Base-by-base conservation (phyloP, 2,888 invertebrate species). In the Volucella inflata region DNA sequence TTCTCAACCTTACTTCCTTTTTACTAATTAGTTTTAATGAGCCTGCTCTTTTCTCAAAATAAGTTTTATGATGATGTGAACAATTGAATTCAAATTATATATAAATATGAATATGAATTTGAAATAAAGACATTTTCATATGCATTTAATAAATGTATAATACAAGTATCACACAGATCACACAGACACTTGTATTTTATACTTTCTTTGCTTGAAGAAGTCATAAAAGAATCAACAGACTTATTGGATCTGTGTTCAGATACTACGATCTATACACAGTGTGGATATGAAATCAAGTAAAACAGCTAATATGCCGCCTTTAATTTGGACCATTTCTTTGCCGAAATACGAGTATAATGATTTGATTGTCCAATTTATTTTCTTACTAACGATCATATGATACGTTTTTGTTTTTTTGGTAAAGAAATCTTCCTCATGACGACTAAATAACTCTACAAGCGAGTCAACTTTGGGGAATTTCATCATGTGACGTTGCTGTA, bases 291-390 rank as follows among this genome's bases (percentile, higher is more conserved):
- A 65, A 71, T 53, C 65, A 75, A 16, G 74, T 51, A 67, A 74
- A 68, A 74, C 51, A 74, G 16, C 40, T 65, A 50, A 70, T 55
- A 85, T 75, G 85, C 85, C 85, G 85, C 81, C 85, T 77, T 62
- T 85, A 85, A 85, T 85, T 85, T 77, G 72, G 60, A n/a, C 50
- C 53, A n/a, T 64, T 64, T 38, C 64, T 64, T 64, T 21, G 53
- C 60, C 60, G 14, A 62, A 64, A 70, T 55, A n/a, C n/a, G n/a
- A n/a, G n/a, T n/a, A 76, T 90, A 91, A 91, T 91, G 89, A 90
- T 90, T 90, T 91, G 89, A 90, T 91, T 90, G 90, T 89, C 89
- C 89, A 90, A 89, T 91, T 90, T 90, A 90, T 90, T 88, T 88
- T 87, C 88, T 84, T 89, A 72, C 85, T 90, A 90, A 90, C 90